Percentiles rank a stretch among this genome's conserved stretches.
phyloP scores from a whole-genome alignment of 2,797 vertebrate genomes.

The Taeniopygia guttata region DNA sequence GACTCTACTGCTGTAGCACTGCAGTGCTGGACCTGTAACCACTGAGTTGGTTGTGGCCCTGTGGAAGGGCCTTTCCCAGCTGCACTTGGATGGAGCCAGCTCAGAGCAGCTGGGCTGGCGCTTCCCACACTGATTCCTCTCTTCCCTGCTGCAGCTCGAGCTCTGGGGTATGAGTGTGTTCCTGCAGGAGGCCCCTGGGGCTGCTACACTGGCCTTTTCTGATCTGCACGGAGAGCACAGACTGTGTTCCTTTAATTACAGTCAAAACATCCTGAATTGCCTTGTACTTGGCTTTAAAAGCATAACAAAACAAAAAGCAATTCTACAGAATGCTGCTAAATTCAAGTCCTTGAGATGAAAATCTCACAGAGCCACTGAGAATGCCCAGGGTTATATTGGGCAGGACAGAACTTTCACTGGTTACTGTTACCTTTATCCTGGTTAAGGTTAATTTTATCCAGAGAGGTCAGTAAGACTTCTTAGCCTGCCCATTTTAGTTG shows the following conservation, averaged over 20 bases:
- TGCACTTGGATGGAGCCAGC: not conserved
- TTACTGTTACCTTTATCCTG: not conserved
- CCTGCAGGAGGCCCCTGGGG: not conserved
- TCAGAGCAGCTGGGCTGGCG: not conserved
- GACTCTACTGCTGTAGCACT: not conserved
- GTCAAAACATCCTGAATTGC: not conserved
- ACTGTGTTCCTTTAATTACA: not conserved
- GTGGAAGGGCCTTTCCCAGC: slow-evolving; percentile 20
- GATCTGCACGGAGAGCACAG: not conserved
- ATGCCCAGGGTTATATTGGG: not conserved
- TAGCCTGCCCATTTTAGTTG: not conserved
- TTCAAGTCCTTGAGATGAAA: not conserved
- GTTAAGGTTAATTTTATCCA: not conserved
- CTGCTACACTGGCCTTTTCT: not conserved
- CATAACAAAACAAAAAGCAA: not conserved
- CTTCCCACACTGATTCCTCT: not conserved
- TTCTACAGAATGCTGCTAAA: not conserved
- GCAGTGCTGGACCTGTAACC: not conserved
- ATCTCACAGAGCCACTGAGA: not conserved
- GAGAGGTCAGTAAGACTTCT: not conserved
- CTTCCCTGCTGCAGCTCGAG: not conserved
- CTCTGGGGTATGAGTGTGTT: not conserved
- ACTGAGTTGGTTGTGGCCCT: not conserved
- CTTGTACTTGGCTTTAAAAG: not conserved
- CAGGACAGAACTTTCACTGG: too few species aligned